These are phyloP conservation scores for Pristionchus entomophagus DNA, from an alignment of 2,888 invertebrate genomes.

Conservation along the genomic window DNA sequence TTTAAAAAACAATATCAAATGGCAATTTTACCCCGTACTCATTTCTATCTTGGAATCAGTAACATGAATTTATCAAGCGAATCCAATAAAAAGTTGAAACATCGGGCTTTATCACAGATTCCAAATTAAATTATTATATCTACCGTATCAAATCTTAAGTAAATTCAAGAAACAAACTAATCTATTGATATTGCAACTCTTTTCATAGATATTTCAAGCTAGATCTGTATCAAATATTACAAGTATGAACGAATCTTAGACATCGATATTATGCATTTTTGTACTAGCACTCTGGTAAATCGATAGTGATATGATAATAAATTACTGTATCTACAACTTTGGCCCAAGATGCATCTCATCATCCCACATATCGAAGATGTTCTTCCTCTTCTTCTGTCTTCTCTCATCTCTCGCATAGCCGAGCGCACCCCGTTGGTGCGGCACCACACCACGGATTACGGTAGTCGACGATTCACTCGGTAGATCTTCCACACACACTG, in stretches of 20 bases:
- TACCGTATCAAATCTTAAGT: background rate
- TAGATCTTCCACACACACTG: background rate
- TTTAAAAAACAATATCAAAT: too few relatives aligned
- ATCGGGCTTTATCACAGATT: background rate
- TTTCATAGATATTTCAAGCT: background rate
- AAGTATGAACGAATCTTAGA: background rate
- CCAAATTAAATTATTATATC: too few relatives aligned
- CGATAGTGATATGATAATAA: background rate
- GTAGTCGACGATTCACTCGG: background rate
- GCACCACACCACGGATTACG: background rate
- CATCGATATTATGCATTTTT: constrained; percentile 14
- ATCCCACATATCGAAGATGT: constrained; percentile 52
- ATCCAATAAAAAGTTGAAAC: background rate
- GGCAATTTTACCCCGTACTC: too few relatives aligned
- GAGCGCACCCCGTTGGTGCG: background rate
- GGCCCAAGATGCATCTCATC: constrained; percentile 44
- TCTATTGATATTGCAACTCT: constrained; percentile 6
- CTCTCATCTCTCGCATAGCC: constrained; percentile 7
- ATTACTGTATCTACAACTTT: background rate
- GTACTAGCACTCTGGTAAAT: background rate
- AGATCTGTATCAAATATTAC: background rate
- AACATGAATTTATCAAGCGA: too few relatives aligned
- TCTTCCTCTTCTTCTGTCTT: constrained; percentile 27
- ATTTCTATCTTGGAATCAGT: too few relatives aligned
- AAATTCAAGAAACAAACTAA: background rate